A percentile compares a stretch with the other conserved stretches of the same genome.
These are phyloP conservation scores for Fringilla coelebs DNA, from an alignment of 2,797 vertebrate genomes.

Conservation along the genomic window DNA sequence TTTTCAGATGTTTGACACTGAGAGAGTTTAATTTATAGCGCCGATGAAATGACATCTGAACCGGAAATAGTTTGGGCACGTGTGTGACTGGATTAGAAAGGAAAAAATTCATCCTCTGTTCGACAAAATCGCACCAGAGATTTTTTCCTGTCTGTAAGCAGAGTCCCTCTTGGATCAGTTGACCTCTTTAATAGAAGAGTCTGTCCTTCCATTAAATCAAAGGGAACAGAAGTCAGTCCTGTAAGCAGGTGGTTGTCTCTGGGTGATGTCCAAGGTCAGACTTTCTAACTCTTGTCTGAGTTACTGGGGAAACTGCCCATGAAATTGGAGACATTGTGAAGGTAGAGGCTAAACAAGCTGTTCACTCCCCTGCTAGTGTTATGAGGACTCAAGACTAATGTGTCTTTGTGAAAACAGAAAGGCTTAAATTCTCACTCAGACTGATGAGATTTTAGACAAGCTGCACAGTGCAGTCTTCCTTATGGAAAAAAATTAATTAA, in stretches of 20 bases:
- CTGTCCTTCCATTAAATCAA: slow-evolving; percentile 28
- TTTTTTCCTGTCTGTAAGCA: not conserved
- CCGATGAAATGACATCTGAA: not conserved
- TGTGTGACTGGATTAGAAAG: not conserved
- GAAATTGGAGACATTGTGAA: not conserved
- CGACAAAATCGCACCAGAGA: not conserved
- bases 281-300: not conserved
- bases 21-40: not conserved
- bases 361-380: not conserved
- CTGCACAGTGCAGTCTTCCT: not conserved
- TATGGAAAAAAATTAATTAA: not conserved
- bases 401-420: not conserved
- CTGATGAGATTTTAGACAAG: not conserved
- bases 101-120: not conserved
- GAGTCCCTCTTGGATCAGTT: not conserved
- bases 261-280: slow-evolving; percentile 14
- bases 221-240: slow-evolving; percentile 3
- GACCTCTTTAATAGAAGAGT: not conserved
- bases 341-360: not conserved
- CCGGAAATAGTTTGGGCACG: not conserved
- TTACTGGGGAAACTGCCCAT: not conserved
- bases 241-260: slow-evolving; percentile 12
- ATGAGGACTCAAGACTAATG: not conserved
- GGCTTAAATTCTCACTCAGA: not conserved
- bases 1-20: not conserved